These are phyloP conservation scores for Nudaria mundana DNA, from an alignment of 2,888 invertebrate genomes.

Conservation along the genomic window DNA sequence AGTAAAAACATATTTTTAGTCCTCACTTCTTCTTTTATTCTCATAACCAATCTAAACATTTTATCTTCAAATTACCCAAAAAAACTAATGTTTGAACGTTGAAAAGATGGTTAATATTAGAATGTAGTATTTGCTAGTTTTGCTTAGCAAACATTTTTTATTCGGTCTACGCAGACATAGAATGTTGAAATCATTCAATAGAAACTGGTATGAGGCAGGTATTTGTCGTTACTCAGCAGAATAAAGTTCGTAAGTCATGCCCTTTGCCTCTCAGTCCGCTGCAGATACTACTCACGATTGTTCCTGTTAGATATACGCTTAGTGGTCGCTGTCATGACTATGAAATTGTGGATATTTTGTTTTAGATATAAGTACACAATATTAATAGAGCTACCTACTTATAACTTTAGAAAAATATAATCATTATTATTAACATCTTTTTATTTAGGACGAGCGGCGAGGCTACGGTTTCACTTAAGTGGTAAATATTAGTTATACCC, in stretches of 20 bases:
- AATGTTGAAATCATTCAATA: constrained; percentile 7
- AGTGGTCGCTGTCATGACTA: background rate
- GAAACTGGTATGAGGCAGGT: constrained; percentile 23
- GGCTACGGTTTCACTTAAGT: too few species aligned
- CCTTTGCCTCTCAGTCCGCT: constrained; percentile 55
- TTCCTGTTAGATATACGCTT: constrained; percentile 19
- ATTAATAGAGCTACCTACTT: too few species aligned
- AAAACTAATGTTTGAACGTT: too few species aligned
- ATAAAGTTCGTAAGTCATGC: constrained; percentile 53
- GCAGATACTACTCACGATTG: constrained; percentile 45
- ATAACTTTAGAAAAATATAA: too few species aligned
- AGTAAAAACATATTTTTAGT: background rate
- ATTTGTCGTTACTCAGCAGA: constrained; percentile 35
- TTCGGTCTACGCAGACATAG: constrained; percentile 6
- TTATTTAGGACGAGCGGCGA: too few species aligned
- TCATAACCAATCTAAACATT: too few species aligned
- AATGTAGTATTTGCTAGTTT: too few species aligned
- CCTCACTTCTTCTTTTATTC: too few species aligned
- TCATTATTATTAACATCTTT: too few species aligned
- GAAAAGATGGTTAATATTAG: too few species aligned
- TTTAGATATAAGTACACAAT: background rate
- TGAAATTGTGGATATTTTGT: background rate
- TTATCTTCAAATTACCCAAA: too few species aligned
- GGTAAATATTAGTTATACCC: too few species aligned
- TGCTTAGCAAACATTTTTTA: constrained; percentile 23